These are phyloP conservation scores for Lasioglossum vierecki DNA, from an alignment of 2,888 invertebrate species.

Conservation along the genomic window DNA sequence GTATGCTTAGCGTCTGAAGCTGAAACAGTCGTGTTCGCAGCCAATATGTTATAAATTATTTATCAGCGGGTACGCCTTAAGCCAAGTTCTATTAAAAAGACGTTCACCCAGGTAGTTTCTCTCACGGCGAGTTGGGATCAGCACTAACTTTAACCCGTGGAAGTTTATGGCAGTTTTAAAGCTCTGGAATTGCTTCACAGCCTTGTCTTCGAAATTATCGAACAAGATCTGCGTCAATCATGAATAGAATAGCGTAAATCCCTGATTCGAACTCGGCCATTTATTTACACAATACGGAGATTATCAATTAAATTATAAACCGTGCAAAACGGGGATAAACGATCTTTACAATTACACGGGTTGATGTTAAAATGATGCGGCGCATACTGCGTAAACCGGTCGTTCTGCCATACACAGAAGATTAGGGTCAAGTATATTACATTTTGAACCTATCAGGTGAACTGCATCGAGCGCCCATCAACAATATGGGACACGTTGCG, in stretches of 20 bases:
- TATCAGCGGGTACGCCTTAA: neutral
- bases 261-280: too few species aligned
- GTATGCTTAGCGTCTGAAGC: too few species aligned
- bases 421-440: neutral
- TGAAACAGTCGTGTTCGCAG: neutral
- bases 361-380: neutral
- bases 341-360: too few species aligned
- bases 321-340: neutral
- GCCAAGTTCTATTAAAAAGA: neutral
- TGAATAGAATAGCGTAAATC: too few species aligned
- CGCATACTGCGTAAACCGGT: neutral
- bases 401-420: neutral
- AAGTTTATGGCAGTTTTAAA: conserved; percentile 5
- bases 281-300: too few species aligned
- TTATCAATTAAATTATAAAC: neutral
- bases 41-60: neutral
- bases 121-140: neutral
- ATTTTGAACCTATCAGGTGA: neutral
- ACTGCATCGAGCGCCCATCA: neutral
- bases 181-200: neutral
- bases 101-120: neutral
- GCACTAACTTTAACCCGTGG: neutral
- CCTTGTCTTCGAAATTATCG: neutral
- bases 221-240: neutral
- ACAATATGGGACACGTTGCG: conserved; percentile 16